Conservation (phyloP, 2,113 vertebrate genomes). For the Hippocampus guttulatus region DNA sequence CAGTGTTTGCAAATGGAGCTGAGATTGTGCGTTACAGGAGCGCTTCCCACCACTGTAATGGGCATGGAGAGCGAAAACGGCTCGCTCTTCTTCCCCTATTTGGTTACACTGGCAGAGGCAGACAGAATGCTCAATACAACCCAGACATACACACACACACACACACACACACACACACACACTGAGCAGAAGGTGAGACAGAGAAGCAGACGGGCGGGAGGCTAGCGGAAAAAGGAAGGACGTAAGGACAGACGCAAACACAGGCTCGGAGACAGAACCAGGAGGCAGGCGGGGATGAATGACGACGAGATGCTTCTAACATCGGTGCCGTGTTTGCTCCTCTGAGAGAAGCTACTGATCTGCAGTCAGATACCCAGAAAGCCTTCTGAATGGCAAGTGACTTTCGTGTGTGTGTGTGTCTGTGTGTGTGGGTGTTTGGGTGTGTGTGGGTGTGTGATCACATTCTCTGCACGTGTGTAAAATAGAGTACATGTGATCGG, state of each 20-base stretch:
- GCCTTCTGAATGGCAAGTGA: conserved; percentile 55
- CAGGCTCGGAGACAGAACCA: conserved; percentile 6
- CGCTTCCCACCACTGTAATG: neutral
- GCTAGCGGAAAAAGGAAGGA: neutral
- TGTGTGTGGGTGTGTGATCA: conserved; percentile 9
- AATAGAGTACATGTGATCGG: conserved; percentile 1
- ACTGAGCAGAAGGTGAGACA: conserved; percentile 15
- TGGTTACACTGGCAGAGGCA: conserved; percentile 13
- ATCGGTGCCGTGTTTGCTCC: conserved; percentile 40
- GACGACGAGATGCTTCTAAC: conserved; percentile 38
- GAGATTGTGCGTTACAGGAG: too few relatives aligned
- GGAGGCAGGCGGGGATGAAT: conserved; percentile 17
- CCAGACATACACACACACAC: conserved; percentile 13
- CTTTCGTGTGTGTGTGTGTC: neutral
- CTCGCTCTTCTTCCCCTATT: conserved; percentile 12
- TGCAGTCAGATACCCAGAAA: conserved; percentile 37
- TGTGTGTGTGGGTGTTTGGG: neutral
- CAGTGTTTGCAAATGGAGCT: too few relatives aligned
- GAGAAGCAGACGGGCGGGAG: conserved; percentile 22
- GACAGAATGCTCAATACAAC: conserved; percentile 28
- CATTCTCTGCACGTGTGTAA: neutral
- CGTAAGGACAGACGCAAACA: conserved; percentile 19
- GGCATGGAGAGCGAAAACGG: conserved; percentile 4
- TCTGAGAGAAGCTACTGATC: conserved; percentile 35
- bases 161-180: too few relatives aligned